Evolutionary conservation across 2,888 invertebrate genomes (phyloP).

Genomic region (Anthoptus insignis): DNA sequence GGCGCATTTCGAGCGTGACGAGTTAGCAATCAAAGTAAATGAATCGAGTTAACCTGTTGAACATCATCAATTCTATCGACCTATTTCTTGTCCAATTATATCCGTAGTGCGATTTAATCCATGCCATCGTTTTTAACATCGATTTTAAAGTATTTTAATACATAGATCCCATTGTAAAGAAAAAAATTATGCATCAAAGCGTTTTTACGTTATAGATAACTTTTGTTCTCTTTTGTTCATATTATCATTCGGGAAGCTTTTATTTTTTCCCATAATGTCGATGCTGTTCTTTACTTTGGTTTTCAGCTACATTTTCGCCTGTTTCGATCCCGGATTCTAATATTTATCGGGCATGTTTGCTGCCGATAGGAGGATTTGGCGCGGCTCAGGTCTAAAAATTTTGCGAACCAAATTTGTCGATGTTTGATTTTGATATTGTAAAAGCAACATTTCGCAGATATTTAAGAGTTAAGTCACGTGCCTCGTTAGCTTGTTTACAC

Average conservation of each 20-base stretch:
- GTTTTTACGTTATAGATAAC: neutral
- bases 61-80: neutral
- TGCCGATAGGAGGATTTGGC: conserved; percentile 22
- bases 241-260: neutral
- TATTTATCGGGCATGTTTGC: conserved; percentile 19
- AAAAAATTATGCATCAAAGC: neutral
- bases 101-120: no score
- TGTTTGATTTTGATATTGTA: conserved; percentile 15
- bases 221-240: neutral
- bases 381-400: neutral
- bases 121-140: no score
- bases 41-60: conserved; percentile 1
- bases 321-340: conserved; percentile 7
- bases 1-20: neutral
- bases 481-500: conserved; percentile 6
- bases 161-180: neutral
- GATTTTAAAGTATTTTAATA: no score
- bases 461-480: conserved; percentile 13
- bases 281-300: neutral
- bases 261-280: neutral
- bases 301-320: conserved; percentile 11
- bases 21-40: neutral
- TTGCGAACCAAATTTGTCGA: neutral
- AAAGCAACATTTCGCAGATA: neutral
- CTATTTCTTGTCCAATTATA: neutral